Base-by-base conservation (phyloP, 1,140 invertebrate genomes). In the Ostrea denselamellosa region DNA sequence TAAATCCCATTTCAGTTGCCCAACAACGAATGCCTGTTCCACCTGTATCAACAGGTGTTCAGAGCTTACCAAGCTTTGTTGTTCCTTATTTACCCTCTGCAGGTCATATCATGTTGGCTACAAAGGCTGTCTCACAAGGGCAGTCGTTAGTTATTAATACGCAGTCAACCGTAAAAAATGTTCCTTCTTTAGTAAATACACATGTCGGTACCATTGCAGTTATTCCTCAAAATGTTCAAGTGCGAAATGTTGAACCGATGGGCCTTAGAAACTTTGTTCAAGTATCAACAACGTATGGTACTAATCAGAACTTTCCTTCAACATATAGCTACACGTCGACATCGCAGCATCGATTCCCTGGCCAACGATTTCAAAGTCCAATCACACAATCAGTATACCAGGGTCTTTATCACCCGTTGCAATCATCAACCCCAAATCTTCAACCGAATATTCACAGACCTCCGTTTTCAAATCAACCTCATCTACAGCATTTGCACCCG, bases 401-500 rank as follows among this genome's bases (percentile, higher is more conserved):
- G 12, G 28, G 12, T 77, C 9, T 9, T 17, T 77, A 77, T 34
- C 68, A 77, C 14, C 68, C 68, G 22, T 3, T 10, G 68, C 68
- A 77, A 34, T 34, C 68, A 34, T 14, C 22, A 28, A 34, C 28
- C 22, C 68, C 34, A 28, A 77, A 14, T 77, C 25, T 12, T 34
- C 68, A 34, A 25, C 68, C 22, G 17, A 25, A 17, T 28, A 7
- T 77, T 14, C 68, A 77, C 9, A 28, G 25, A 77, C 68, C 28
- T 10, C 8, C 28, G 25, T 77, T 34, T 77, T 14, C 68, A 77
- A 77, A 77, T 77, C 68, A 77, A 77, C 68, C 68, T 34, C 68
- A 77, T 77, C 68, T 0, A 34, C 68, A 77, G 17, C 56, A 62
- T 7, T 19, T 62, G 56, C 17, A 62, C 17, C 56, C 17, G 28